Conservation (phyloP, 2,888 invertebrate species). For the Elegia similella region DNA sequence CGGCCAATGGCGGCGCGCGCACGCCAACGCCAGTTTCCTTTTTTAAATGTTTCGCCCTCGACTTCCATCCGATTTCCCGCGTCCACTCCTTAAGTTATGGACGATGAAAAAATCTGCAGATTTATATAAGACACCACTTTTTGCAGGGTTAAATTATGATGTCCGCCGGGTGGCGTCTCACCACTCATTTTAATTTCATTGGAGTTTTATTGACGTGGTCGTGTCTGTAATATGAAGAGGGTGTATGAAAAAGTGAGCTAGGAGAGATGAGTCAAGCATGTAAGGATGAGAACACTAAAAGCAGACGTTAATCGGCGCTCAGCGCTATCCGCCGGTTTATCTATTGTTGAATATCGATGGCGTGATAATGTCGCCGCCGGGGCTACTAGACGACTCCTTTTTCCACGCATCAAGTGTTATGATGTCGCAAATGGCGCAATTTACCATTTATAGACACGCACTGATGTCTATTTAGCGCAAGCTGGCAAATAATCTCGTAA, state of each 20-base stretch:
- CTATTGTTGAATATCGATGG: constrained; percentile 13
- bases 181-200: constrained; percentile 49
- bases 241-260: constrained; percentile 14
- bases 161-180: constrained; percentile 35
- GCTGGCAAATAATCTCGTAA: not conserved
- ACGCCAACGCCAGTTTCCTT: constrained; percentile 74
- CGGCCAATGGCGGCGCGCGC: constrained; percentile 60
- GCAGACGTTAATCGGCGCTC: not conserved
- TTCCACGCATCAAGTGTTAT: not conserved
- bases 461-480: not conserved
- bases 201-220: constrained; percentile 46
- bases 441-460: not conserved
- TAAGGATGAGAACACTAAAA: not conserved
- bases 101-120: constrained; percentile 71
- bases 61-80: constrained; percentile 81
- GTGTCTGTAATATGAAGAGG: constrained; percentile 36
- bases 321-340: not conserved
- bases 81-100: constrained; percentile 72
- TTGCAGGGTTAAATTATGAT: constrained; percentile 73
- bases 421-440: not conserved
- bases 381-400: not conserved
- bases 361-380: constrained; percentile 1
- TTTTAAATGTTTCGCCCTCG: constrained; percentile 78
- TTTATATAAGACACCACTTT: constrained; percentile 72
- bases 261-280: not conserved